Base-by-base conservation (phyloP, 2,113 vertebrate genomes). In the Pygoscelis adeliae region DNA sequence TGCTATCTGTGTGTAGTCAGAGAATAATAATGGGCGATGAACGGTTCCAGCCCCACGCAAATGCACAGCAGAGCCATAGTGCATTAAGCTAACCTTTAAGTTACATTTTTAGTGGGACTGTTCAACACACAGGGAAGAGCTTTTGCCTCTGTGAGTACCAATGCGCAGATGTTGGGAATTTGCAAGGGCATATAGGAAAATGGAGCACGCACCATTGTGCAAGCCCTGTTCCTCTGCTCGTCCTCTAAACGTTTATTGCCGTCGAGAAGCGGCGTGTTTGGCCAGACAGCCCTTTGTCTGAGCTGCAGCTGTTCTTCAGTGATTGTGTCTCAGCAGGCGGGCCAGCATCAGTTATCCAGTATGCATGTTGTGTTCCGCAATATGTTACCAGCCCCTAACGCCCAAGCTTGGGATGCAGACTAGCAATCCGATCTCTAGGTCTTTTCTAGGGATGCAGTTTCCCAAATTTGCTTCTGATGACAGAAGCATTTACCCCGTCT, bases 301-400 rank as follows among this genome's bases (percentile, higher is more conserved):
- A 73, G 62, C 88, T 90, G 88, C 90, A 96, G 93, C 89, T 92
- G 79, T 77, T 90, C 49, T 26, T 59, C 61, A 73, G 58, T 26
- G 72, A 2, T 50, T 53, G 46, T 38, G 32, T 34, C 90, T 86
- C 46, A 29, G 67, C 63, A 78, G 34, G 83, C 4, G 1, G 49
- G 67, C 53, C 73, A 56, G 82, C 92, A 49, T 27, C 81, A n/a
- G 29, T 63, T 71, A 38, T 16, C 15, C 50, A 32, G 25, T 15
- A 8, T 14, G 22, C 44, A 0, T 34, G 49, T 52, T 70, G 36
- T 5, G 18, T 58, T 78, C 76, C 2, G 2, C 49, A 27, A 0
- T 16, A 1, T 13, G 30, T 53, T 88, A 61, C 58, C 83, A 88
- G 66, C 30, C 62, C 13, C 58, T n/a, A 15, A 15, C 36, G 30